These are phyloP conservation scores for Trichopria drosophilae DNA, from an alignment of 2,888 invertebrate species.

Conservation along the genomic window DNA sequence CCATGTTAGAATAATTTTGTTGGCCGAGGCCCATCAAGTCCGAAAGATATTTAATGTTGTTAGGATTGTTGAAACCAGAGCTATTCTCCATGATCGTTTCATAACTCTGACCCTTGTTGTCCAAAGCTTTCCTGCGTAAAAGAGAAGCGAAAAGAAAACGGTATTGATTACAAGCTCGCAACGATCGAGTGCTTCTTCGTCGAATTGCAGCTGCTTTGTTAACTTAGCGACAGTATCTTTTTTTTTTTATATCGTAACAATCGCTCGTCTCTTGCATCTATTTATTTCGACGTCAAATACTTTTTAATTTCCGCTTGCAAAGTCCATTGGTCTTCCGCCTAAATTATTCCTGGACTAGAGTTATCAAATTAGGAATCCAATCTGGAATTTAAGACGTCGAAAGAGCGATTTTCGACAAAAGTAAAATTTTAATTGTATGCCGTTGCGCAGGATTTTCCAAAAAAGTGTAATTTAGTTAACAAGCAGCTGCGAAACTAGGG, in stretches of 20 bases:
- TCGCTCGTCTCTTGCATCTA: no score
- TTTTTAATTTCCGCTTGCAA: no score
- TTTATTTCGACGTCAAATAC: no score
- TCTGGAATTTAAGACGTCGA: no score
- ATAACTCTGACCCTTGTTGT: slow-evolving; percentile 77
- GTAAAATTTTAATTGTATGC: no score
- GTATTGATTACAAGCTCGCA: slow-evolving; percentile 20
- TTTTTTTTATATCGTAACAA: slow-evolving; percentile 43
- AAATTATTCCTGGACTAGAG: no score
- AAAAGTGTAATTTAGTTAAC: slow-evolving; percentile 42
- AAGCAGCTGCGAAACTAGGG: slow-evolving; percentile 38
- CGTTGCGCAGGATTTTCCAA: no score
- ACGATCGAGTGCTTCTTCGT: slow-evolving; percentile 34
- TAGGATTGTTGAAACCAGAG: slow-evolving; percentile 86
- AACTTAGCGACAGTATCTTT: slow-evolving; percentile 49
- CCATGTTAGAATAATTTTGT: slow-evolving; percentile 71
- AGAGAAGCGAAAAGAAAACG: slow-evolving; percentile 38
- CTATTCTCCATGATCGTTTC: slow-evolving; percentile 81
- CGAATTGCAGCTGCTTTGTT: slow-evolving; percentile 51
- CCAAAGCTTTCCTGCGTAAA: slow-evolving; percentile 73
- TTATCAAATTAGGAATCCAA: no score
- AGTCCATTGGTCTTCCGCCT: no score
- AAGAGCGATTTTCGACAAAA: no score
- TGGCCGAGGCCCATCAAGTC: slow-evolving; percentile 74
- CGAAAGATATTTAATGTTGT: slow-evolving; percentile 81